Evolutionary conservation across 2,888 invertebrate genomes (phyloP), one percentile per base, ranked within the genome.

Genomic region (Tenthredo distinguenda): DNA sequence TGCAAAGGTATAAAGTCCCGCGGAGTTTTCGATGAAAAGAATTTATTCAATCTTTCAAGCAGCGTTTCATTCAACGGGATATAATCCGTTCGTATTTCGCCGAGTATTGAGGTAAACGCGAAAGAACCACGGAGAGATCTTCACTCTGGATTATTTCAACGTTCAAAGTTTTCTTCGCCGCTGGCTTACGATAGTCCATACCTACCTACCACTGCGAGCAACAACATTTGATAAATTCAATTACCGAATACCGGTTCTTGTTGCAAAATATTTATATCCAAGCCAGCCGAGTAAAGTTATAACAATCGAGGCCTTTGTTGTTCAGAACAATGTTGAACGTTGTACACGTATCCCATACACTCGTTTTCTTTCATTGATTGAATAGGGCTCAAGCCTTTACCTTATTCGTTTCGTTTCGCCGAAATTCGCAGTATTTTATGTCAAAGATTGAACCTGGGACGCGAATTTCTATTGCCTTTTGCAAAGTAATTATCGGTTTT

Each of bases 1-100:
- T 15, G 72, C 26, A 18, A 81, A 26, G 62, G 21, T 37, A 40
- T 18, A 81, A 81, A 62, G 62, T 21, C 21, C 18, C 37, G 12
- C 12, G n/a, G 58, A 40, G 7, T 81, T 81, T 15, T 81, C 81
- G 21, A 37, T 62, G 50, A 62, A 81, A 81, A 62, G 58, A 81
- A 6, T 81, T 62, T 81, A 34, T 62, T 40, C 40, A 81, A 81
- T 37, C 21, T 81, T 62, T n/a, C 40, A 62, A 62, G 18, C 81
- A 21, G 21, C 37, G 3, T 37, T 26, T 81, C 62, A 58, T 76
- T 76, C 26, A 18, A 34, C 55, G 18, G 4, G 34, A 55, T 62
- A 62, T 81, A 81, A 81, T 81, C 62, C 40, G 58, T 9, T 5
- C 40, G 26, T 26, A 40, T 37, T 62, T 81, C 15, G 12, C n/a